Conservation (phyloP, 1,140 invertebrate genomes). For the Stratiolaelaps scimitus region DNA sequence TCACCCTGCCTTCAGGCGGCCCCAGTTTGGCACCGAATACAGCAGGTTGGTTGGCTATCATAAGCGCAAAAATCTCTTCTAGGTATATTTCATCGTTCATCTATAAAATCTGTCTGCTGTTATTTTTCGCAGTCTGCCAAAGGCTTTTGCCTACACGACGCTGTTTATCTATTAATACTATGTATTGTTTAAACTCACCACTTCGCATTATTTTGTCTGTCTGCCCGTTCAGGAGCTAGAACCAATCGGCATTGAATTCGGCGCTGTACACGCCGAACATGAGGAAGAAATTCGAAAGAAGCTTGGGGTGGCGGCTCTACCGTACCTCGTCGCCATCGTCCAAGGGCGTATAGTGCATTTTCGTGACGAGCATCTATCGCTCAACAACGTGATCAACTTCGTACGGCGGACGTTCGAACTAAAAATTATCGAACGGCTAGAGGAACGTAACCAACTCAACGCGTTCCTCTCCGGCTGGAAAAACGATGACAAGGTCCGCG, state of each 20-base stretch:
- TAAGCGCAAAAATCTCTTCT: neutral
- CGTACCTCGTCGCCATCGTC: slow-evolving; percentile 63
- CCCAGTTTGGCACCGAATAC: slow-evolving; percentile 54
- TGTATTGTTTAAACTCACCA: no score
- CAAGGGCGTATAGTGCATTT: slow-evolving; percentile 66
- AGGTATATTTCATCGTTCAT: neutral
- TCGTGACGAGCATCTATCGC: slow-evolving; percentile 58
- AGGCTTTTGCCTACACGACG: no score
- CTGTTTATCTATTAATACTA: no score
- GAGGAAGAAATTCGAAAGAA: slow-evolving; percentile 59
- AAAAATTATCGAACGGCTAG: slow-evolving; percentile 57
- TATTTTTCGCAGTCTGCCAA: no score
- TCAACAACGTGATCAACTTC: slow-evolving; percentile 70
- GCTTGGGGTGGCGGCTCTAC: slow-evolving; percentile 62
- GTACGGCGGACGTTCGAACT: slow-evolving; percentile 67
- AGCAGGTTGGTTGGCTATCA: neutral
- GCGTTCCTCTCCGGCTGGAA: slow-evolving; percentile 70
- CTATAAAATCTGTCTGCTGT: no score
- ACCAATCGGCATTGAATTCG: slow-evolving; percentile 49
- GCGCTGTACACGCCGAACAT: slow-evolving; percentile 67
- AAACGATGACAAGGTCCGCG: slow-evolving; percentile 71
- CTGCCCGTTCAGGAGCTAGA: slow-evolving; percentile 67
- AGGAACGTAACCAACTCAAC: slow-evolving; percentile 55
- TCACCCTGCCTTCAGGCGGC: slow-evolving; percentile 73
- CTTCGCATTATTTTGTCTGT: neutral